Evolutionary conservation across 2,888 invertebrate species (phyloP), one percentile per base, ranked within the genome.

Genomic region (Agrochola lota): DNA sequence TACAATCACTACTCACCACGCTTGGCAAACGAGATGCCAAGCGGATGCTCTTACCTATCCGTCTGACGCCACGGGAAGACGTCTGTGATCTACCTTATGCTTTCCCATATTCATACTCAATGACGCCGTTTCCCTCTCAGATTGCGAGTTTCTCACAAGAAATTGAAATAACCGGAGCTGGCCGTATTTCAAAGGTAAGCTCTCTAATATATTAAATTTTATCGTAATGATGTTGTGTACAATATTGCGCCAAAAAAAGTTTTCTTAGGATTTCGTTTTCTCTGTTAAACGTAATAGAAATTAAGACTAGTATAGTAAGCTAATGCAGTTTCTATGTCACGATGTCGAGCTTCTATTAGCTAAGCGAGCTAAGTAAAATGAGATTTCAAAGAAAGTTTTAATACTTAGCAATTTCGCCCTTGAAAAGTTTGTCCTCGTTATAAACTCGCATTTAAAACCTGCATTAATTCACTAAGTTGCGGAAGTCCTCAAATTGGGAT

Each of bases 71-170:
- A 30, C 15, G 15, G 26, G 7, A 17, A 30, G 26, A 26, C 2
- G 2, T 26, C 57, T 30, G 17, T 20, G 30, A 20, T 9, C 60
- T 60, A 1, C 4, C 4, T 60, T 60, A 30, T 9, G 6, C 72
- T 20, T 46, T 78, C 55, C 57, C 60, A 30, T 15, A 73, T 81
- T 78, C 26, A 81, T 78, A 83, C 83, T 66, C 66, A 35, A 59
- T 17, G 2, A 15, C 0, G 46, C n/a, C 52, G 52, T 62, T 68
- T 81, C 57, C 26, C 43, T 55, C 71, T 66, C 60, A 70, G 60
- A 78, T 85, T 77, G 68, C 69, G 62, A 84, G 71, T 74, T 84
- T 77, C 81, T 84, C 67, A 67, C 69, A 74, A 85, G 77, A 81
- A 78, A 74, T 78, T 85, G 77, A 74, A 78, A 78, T 85, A 76